These are phyloP conservation scores for Canis aureus DNA, from an alignment of 2,113 vertebrate species.

Conservation along the genomic window DNA sequence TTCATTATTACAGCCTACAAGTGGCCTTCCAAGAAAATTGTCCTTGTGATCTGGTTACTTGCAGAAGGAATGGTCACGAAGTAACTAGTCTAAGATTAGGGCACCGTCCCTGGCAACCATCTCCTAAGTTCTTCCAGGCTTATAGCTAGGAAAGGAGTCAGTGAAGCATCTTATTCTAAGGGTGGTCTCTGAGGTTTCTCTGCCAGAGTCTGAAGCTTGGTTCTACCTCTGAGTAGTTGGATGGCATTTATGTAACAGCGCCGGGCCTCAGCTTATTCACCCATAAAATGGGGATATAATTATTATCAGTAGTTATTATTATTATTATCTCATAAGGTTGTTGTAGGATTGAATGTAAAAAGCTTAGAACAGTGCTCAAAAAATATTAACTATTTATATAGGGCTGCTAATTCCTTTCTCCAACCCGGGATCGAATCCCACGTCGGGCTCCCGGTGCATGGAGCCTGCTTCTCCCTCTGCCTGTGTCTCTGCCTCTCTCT, in stretches of 20 bases:
- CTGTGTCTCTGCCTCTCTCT: too few species aligned
- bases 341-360: slow-evolving; percentile 33
- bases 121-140: background rate
- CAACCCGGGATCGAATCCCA: background rate
- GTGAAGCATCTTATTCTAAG: background rate
- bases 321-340: background rate
- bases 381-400: slow-evolving; percentile 18
- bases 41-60: slow-evolving; percentile 13
- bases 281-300: background rate
- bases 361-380: background rate
- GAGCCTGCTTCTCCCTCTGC: too few species aligned
- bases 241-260: slow-evolving; percentile 30
- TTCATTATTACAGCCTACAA: slow-evolving; percentile 36
- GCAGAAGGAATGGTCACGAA: background rate
- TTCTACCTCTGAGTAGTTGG: background rate
- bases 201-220: background rate
- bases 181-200: background rate
- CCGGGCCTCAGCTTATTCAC: background rate
- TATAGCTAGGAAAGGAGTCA: background rate
- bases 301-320: background rate
- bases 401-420: background rate
- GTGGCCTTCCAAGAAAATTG: slow-evolving; percentile 16
- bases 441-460: too few species aligned
- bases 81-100: slow-evolving; percentile 20
- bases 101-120: background rate